A percentile compares a stretch with the other conserved stretches of the same genome.
Evolutionary conservation across 2,888 invertebrate genomes (phyloP).

Genomic region (Argyra leucocephala): DNA sequence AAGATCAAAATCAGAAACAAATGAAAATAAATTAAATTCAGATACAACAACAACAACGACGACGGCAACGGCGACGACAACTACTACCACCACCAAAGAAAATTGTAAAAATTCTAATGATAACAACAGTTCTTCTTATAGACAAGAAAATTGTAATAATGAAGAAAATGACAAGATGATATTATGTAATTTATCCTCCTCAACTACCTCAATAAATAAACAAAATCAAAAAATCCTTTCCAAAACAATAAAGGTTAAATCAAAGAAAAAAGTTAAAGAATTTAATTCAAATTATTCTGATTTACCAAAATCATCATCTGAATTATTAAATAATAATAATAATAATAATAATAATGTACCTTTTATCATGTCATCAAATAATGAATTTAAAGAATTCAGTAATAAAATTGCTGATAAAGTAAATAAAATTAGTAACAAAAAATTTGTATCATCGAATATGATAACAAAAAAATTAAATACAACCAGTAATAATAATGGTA

Average conservation of each 20-base stretch:
- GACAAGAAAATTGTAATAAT: background rate
- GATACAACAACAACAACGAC: background rate
- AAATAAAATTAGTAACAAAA: background rate
- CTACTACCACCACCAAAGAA: background rate
- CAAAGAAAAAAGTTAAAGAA: background rate
- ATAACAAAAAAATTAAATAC: background rate
- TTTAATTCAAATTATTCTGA: background rate
- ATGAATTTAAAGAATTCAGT: background rate
- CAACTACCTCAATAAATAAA: slow-evolving; percentile 9
- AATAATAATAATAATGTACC: background rate
- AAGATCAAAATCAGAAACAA: slow-evolving; percentile 45
- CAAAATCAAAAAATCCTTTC: background rate
- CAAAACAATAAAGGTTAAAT: background rate
- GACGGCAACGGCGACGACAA: background rate
- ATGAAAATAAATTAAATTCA: slow-evolving; percentile 36
- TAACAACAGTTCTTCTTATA: too few relatives aligned
- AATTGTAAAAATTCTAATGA: background rate
- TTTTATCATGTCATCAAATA: background rate
- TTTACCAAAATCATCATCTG: background rate
- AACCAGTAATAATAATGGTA: too few relatives aligned
- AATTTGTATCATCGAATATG: background rate
- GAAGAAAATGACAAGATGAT: background rate
- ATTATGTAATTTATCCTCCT: background rate
- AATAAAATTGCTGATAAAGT: background rate
- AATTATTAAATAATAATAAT: background rate